These are phyloP conservation scores for Megaceryle torquata DNA, from an alignment of 2,113 vertebrate genomes.

Conservation along the genomic window DNA sequence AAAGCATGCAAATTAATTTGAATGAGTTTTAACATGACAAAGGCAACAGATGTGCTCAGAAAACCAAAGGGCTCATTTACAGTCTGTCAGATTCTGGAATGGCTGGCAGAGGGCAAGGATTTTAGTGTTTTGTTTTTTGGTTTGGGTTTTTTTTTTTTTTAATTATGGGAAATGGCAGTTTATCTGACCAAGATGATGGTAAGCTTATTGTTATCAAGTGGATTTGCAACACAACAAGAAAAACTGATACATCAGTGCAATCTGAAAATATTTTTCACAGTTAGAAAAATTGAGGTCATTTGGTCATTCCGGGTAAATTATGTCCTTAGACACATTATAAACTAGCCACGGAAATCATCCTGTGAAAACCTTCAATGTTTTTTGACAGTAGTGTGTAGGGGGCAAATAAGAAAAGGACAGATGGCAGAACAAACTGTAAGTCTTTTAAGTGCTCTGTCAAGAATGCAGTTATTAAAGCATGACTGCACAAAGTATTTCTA, in stretches of 20 bases:
- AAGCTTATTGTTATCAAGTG: not conserved
- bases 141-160: not conserved
- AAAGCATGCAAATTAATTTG: not conserved
- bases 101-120: not conserved
- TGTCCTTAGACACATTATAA: not conserved
- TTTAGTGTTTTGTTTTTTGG: not conserved
- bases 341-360: not conserved
- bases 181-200: not conserved
- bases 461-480: not conserved
- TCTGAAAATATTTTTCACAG: not conserved
- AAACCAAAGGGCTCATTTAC: constrained; percentile 11
- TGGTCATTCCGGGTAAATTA: not conserved
- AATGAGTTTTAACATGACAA: not conserved
- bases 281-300: not conserved
- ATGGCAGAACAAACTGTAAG: not conserved
- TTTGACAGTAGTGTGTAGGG: not conserved
- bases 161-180: not conserved
- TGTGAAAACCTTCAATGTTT: not conserved
- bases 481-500: not conserved
- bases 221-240: not conserved
- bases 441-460: not conserved
- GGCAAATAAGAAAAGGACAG: not conserved
- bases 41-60: constrained; percentile 6
- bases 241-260: not conserved
- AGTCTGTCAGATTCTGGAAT: not conserved